Evolutionary conservation across 2,797 vertebrate genomes (phyloP).

Genomic region (Trachurus trachurus): DNA sequence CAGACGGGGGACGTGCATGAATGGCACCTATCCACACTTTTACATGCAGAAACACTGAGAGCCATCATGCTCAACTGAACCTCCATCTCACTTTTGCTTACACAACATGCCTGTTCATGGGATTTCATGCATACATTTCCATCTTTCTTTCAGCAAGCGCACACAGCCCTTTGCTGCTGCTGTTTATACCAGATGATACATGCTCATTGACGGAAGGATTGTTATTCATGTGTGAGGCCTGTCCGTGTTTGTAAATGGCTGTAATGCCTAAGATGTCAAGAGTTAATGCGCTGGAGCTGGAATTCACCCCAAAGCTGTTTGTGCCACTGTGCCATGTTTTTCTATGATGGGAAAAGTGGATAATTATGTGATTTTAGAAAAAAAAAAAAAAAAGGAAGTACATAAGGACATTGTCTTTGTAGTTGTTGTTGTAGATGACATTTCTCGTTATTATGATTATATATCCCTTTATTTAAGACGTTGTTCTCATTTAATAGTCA

Average conservation of each 20-base stretch:
- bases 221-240: slow-evolving; percentile 12
- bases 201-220: neutral
- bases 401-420: neutral
- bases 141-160: neutral
- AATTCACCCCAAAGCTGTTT: slow-evolving; percentile 32
- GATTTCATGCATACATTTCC: neutral
- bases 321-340: slow-evolving; percentile 16
- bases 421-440: neutral
- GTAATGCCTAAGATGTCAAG: slow-evolving; percentile 4
- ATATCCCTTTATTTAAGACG: neutral
- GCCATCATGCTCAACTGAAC: too few species aligned
- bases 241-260: slow-evolving; percentile 8
- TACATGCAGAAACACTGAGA: slow-evolving; percentile 8
- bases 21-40: slow-evolving; percentile 7
- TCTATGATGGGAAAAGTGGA: slow-evolving; percentile 12
- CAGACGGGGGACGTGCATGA: slow-evolving; percentile 14
- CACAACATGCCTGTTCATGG: neutral
- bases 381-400: neutral
- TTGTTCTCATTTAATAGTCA: neutral
- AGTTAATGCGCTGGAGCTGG: neutral
- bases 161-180: neutral
- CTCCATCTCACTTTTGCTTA: neutral
- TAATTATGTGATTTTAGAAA: slow-evolving; percentile 7
- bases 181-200: neutral
- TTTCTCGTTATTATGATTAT: neutral